Conservation (phyloP, 2,888 invertebrate species). For the Synergus umbraculus region DNA sequence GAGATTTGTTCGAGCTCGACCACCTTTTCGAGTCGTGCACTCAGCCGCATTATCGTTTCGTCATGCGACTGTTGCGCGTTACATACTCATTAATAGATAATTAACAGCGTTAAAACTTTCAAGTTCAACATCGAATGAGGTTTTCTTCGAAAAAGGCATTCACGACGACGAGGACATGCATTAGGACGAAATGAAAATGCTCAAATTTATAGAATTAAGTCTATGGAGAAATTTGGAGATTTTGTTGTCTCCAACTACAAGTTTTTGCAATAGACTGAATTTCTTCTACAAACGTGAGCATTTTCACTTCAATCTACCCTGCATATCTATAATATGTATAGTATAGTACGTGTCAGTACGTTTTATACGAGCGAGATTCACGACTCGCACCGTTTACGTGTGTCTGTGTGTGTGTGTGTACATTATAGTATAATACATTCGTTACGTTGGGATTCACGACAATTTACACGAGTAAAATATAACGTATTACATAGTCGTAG, state of each 20-base stretch:
- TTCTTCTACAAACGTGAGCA: conserved; percentile 2
- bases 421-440: conserved; percentile 63
- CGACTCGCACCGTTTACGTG: conserved; percentile 51
- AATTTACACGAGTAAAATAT: conserved; percentile 71
- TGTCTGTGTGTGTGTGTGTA: conserved; percentile 50
- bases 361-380: conserved; percentile 52
- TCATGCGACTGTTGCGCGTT: conserved; percentile 48
- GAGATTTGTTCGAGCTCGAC: conserved; percentile 57
- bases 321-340: conserved; percentile 53
- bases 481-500: conserved; percentile 72
- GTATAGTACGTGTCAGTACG: conserved; percentile 53
- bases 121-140: conserved; percentile 76
- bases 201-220: not conserved
- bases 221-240: too few species aligned
- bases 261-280: not conserved
- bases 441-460: conserved; percentile 71
- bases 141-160: conserved; percentile 71
- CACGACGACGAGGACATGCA: conserved; percentile 70
- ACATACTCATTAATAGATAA: conserved; percentile 63
- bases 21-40: conserved; percentile 48
- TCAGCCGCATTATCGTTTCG: conserved; percentile 40
- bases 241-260: not conserved
- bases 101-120: conserved; percentile 76
- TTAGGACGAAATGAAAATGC: conserved; percentile 4
- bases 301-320: conserved; percentile 42